A percentile compares a stretch with the other conserved stretches of the same genome.
Evolutionary conservation across 1,140 invertebrate genomes (phyloP).

Genomic region (Periplaneta americana): DNA sequence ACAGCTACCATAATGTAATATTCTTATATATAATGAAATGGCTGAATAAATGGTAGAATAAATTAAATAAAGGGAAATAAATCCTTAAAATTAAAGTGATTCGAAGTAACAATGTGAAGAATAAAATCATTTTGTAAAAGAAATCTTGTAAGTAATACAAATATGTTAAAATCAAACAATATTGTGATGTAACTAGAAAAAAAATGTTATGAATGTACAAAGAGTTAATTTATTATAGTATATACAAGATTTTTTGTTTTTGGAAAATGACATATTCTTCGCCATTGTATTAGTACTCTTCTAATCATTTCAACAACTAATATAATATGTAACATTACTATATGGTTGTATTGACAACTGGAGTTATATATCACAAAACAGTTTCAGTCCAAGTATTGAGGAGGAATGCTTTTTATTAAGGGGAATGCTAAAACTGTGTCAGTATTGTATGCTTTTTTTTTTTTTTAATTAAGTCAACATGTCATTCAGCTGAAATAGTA

Average conservation of each 20-base stretch:
- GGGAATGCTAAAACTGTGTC: background rate
- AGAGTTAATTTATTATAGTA: background rate
- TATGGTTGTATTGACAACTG: background rate
- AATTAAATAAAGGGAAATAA: background rate
- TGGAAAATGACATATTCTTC: background rate
- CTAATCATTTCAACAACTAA: background rate
- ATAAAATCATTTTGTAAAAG: background rate
- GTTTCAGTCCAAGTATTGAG: background rate
- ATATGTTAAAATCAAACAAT: background rate
- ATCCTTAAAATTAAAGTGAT: background rate
- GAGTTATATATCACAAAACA: background rate
- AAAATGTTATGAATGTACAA: background rate
- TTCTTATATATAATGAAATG: too few species aligned
- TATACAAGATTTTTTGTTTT: background rate
- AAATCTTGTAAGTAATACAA: background rate
- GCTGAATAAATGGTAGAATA: too few species aligned
- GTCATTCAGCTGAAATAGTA: too few species aligned
- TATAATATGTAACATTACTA: background rate
- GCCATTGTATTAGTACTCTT: background rate
- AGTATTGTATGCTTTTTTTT: background rate
- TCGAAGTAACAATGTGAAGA: background rate
- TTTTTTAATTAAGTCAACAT: too few species aligned
- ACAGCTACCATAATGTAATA: too few species aligned
- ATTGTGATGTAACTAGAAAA: background rate
- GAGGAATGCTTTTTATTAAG: background rate